These are phyloP conservation scores for Spea multiplicata DNA, from an alignment of 2,113 vertebrate species.

Conservation along the genomic window DNA sequence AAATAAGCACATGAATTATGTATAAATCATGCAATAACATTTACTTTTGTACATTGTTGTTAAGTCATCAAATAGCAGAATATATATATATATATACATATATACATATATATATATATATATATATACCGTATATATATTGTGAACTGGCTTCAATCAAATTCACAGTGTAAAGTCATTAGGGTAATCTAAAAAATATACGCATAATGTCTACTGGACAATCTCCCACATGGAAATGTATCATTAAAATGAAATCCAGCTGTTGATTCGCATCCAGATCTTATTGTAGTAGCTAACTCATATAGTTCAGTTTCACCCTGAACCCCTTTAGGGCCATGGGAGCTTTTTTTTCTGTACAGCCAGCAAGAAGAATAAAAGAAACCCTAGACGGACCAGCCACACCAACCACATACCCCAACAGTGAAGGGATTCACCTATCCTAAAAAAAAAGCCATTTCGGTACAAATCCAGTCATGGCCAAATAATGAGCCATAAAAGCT, in stretches of 20 bases:
- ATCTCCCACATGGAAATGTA: no score
- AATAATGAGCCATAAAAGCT: not conserved
- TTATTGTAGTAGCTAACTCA: not conserved
- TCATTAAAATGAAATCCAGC: not conserved
- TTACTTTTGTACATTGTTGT: no score
- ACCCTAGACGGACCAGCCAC: not conserved
- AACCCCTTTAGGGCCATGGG: conserved; percentile 43
- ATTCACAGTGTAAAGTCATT: no score
- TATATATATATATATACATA: no score
- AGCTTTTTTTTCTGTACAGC: not conserved
- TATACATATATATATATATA: no score
- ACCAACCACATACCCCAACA: not conserved
- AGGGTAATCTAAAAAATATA: no score
- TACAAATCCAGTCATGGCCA: not conserved
- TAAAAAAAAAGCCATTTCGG: not conserved
- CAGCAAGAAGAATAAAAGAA: not conserved
- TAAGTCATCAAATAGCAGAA: no score
- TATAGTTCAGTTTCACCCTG: conserved; percentile 23
- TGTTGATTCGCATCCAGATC: not conserved
- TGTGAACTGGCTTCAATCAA: no score
- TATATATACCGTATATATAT: no score
- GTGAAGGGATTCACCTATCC: not conserved
- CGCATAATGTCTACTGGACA: no score
- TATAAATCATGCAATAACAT: no score
- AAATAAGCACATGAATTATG: no score